Evolutionary conservation across 2,113 vertebrate genomes (phyloP).

Genomic region (Rattus rattus): DNA sequence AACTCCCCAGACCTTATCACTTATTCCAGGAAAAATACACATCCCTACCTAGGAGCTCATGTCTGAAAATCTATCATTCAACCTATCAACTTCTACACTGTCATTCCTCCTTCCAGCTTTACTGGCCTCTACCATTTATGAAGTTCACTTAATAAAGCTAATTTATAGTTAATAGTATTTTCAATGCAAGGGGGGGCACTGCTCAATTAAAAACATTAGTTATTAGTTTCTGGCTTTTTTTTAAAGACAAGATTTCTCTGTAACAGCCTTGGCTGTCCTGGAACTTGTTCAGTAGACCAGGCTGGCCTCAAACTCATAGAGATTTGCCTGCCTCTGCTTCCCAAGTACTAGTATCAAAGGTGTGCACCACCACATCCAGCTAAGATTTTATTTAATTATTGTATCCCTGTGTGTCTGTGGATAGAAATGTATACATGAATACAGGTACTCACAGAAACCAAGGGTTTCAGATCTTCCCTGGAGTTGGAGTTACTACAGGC

Average conservation of each 20-base stretch:
- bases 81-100: not conserved
- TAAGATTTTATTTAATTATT: not conserved
- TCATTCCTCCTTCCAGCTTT: not conserved
- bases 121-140: not conserved
- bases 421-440: not conserved
- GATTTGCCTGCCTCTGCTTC: not conserved
- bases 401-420: not conserved
- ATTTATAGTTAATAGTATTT: conserved; percentile 5
- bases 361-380: not conserved
- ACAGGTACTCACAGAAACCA: not conserved
- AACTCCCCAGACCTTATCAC: not conserved
- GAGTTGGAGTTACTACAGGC: not conserved
- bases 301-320: not conserved
- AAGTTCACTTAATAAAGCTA: conserved; percentile 16
- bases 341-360: not conserved
- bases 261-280: not conserved
- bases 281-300: not conserved
- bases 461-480: not conserved
- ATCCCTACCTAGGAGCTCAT: not conserved
- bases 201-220: not conserved
- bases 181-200: not conserved
- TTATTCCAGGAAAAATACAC: not conserved
- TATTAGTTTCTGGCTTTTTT: not conserved
- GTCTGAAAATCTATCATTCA: not conserved
- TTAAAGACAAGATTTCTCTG: not conserved